Evolutionary conservation across 2,888 invertebrate genomes (phyloP).

Genomic region (Drosophila paramelanica): DNA sequence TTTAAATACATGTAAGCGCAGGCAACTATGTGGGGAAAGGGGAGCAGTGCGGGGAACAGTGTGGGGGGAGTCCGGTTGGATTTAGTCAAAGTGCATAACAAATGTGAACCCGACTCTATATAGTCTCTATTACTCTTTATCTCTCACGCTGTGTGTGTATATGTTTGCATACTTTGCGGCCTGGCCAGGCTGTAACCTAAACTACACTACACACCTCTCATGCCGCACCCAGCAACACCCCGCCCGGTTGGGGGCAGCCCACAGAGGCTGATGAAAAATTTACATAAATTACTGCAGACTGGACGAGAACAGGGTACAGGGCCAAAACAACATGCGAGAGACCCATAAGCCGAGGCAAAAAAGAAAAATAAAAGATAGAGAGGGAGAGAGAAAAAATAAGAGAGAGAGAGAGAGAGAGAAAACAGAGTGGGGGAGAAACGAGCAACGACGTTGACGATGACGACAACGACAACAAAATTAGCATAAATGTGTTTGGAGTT

Average conservation of each 20-base stretch:
- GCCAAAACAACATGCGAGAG: slow-evolving; percentile 58
- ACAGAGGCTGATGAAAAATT: slow-evolving; percentile 71
- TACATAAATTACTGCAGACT: slow-evolving; percentile 71
- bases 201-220: slow-evolving; percentile 16
- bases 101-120: slow-evolving; percentile 40
- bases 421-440: slow-evolving; percentile 3
- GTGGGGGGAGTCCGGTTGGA: slow-evolving; percentile 5
- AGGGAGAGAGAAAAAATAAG: background rate
- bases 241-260: slow-evolving; percentile 34
- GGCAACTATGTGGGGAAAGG: slow-evolving; percentile 2
- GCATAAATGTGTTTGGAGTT: slow-evolving; percentile 63
- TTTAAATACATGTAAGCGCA: slow-evolving; percentile 66
- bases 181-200: slow-evolving; percentile 42
- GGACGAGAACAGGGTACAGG: slow-evolving; percentile 43
- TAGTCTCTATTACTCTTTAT: slow-evolving; percentile 2
- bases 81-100: slow-evolving; percentile 58
- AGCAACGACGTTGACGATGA: slow-evolving; percentile 48
- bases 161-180: slow-evolving; percentile 53
- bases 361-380: background rate
- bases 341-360: slow-evolving; percentile 34
- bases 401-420: background rate
- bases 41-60: too few relatives aligned
- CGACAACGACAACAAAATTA: slow-evolving; percentile 57
- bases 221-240: background rate
- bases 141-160: slow-evolving; percentile 10